Evolutionary conservation across 2,113 vertebrate genomes (phyloP).

Genomic region (Nannospalax galili): DNA sequence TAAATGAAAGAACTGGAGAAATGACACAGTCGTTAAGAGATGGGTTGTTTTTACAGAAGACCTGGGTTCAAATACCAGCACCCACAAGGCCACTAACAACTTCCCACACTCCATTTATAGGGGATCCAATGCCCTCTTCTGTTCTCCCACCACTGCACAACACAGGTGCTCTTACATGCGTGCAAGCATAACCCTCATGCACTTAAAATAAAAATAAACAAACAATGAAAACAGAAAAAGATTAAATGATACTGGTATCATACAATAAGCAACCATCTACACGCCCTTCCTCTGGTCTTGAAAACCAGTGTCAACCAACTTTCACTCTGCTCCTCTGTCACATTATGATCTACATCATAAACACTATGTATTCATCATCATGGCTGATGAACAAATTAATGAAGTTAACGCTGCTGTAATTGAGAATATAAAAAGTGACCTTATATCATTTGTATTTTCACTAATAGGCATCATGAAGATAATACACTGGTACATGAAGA

Average conservation of each 20-base stretch:
- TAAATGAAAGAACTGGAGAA: no score
- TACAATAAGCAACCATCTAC: not conserved
- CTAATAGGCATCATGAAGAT: slow-evolving; percentile 28
- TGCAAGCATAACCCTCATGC: not conserved
- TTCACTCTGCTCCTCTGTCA: not conserved
- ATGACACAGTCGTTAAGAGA: no score
- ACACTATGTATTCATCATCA: not conserved
- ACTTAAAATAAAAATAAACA: no score
- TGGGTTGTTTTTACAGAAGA: no score
- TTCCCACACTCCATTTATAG: no score
- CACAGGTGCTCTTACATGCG: not conserved
- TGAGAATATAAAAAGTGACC: not conserved
- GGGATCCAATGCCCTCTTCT: no score
- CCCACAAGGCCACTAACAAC: no score
- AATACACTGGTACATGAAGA: not conserved
- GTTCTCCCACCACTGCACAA: no score
- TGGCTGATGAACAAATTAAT: not conserved
- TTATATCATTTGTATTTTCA: not conserved
- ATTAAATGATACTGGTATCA: not conserved
- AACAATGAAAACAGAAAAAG: no score
- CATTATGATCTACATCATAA: not conserved
- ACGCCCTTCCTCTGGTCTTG: not conserved
- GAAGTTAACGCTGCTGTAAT: not conserved
- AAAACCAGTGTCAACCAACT: not conserved
- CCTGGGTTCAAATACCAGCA: not conserved